Percentiles rank a stretch among this genome's conserved stretches.
Conservation (phyloP, 2,888 invertebrate species). For the Xanthorhoe designata region DNA sequence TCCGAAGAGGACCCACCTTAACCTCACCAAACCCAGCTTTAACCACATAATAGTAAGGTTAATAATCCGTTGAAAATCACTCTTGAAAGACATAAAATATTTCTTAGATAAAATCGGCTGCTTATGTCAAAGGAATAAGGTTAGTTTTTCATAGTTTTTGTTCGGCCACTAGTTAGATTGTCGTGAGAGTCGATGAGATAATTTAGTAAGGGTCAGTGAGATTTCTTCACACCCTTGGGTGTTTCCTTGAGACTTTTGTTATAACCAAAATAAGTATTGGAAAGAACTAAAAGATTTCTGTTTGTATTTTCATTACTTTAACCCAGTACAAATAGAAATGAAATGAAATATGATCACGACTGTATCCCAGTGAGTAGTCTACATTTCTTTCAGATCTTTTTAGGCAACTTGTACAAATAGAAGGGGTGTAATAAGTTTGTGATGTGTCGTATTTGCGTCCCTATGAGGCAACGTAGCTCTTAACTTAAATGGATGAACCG, state of each 20-base stretch:
- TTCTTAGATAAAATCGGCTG: not conserved
- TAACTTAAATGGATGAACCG: too few species aligned
- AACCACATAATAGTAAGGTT: not conserved
- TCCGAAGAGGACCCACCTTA: slow-evolving; percentile 50
- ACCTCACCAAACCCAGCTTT: not conserved
- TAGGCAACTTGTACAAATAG: too few species aligned
- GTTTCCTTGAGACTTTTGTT: slow-evolving; percentile 51
- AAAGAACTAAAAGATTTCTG: not conserved
- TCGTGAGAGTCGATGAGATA: slow-evolving; percentile 65
- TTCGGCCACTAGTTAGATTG: slow-evolving; percentile 54
- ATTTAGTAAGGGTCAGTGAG: slow-evolving; percentile 67
- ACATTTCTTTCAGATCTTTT: too few species aligned
- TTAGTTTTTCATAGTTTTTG: slow-evolving; percentile 36
- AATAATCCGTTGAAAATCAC: not conserved
- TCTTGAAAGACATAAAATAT: not conserved
- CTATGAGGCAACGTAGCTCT: too few species aligned
- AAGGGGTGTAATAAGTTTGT: too few species aligned
- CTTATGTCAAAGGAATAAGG: slow-evolving; percentile 3
- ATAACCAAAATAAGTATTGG: slow-evolving; percentile 3
- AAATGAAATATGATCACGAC: too few species aligned
- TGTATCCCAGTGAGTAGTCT: too few species aligned
- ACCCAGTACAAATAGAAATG: too few species aligned
- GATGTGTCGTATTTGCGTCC: too few species aligned
- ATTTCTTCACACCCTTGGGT: slow-evolving; percentile 63
- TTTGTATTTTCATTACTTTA: too few species aligned